Evolutionary conservation across 1,140 invertebrate species (phyloP).

Genomic region (Carposina sasakii): DNA sequence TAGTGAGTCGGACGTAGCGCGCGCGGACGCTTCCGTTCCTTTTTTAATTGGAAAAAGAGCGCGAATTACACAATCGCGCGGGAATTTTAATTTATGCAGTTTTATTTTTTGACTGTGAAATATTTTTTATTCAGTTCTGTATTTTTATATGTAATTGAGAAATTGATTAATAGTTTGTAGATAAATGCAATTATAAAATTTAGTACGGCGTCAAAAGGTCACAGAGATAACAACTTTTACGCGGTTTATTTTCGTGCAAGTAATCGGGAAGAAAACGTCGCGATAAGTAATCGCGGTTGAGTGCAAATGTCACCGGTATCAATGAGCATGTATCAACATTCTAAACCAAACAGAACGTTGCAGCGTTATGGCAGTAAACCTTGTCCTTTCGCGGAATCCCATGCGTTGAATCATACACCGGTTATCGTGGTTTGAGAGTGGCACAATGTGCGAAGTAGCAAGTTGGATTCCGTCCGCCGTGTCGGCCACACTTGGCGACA

Average conservation of each 20-base stretch:
- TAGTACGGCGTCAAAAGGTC: slow-evolving; percentile 18
- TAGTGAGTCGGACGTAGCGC: slow-evolving; percentile 53
- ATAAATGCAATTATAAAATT: slow-evolving; percentile 1
- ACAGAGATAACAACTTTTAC: slow-evolving; percentile 24
- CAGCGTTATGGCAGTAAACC: slow-evolving; percentile 34
- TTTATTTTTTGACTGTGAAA: slow-evolving; percentile 25
- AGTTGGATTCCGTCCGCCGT: slow-evolving; percentile 67
- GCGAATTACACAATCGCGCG: slow-evolving; percentile 28
- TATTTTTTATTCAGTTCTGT: slow-evolving; percentile 8
- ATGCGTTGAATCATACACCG: slow-evolving; percentile 65
- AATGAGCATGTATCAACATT: slow-evolving; percentile 17
- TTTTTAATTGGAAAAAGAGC: slow-evolving; percentile 19
- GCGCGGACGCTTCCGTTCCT: slow-evolving; percentile 59
- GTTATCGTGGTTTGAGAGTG: slow-evolving; percentile 54
- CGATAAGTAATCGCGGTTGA: slow-evolving; percentile 55
- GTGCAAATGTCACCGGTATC: slow-evolving; percentile 64
- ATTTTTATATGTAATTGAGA: no score
- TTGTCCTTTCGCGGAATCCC: slow-evolving; percentile 57
- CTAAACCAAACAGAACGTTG: slow-evolving; percentile 1
- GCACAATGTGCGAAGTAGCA: slow-evolving; percentile 58
- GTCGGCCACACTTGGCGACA: slow-evolving; percentile 51
- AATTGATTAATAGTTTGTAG: no score
- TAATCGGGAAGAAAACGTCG: slow-evolving; percentile 48
- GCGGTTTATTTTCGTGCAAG: slow-evolving; percentile 37
- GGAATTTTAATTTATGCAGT: slow-evolving; percentile 26